Conservation (phyloP, 1,140 invertebrate genomes). For the Camponotus floridanus region DNA sequence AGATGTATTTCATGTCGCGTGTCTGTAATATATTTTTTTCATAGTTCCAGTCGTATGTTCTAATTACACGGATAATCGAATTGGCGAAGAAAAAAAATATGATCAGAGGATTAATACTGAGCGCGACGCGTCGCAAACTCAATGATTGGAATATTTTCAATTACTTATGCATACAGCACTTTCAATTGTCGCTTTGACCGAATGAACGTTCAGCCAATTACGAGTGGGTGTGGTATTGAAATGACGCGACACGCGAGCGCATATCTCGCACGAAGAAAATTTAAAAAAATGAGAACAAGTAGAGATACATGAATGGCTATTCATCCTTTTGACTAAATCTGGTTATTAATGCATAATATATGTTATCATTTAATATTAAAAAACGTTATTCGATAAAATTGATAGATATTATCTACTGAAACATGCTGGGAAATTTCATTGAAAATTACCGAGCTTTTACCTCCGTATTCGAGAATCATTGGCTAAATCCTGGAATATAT, state of each 20-base stretch:
- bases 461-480: not conserved
- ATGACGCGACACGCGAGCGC: slow-evolving; percentile 17
- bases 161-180: slow-evolving; percentile 67
- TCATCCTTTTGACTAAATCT: not conserved
- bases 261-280: slow-evolving; percentile 13
- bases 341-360: slow-evolving; percentile 1
- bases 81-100: slow-evolving; percentile 51
- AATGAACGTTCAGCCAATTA: slow-evolving; percentile 57
- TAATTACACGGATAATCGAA: slow-evolving; percentile 66
- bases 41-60: slow-evolving; percentile 43
- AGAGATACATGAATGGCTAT: not conserved
- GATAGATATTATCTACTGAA: not conserved
- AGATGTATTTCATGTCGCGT: not conserved
- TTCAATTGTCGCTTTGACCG: slow-evolving; percentile 53
- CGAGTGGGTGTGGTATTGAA: slow-evolving; percentile 27
- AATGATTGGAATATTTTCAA: slow-evolving; percentile 71
- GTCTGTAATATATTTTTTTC: slow-evolving; percentile 47
- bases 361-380: slow-evolving; percentile 1
- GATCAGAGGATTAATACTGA: slow-evolving; percentile 55
- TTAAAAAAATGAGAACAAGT: not conserved
- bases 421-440: not conserved
- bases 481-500: slow-evolving; percentile 1
- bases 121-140: slow-evolving; percentile 30
- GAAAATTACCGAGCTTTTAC: slow-evolving; percentile 26
- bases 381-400: slow-evolving; percentile 15